These are phyloP conservation scores for Lutjanus campechanus DNA, from an alignment of 2,797 vertebrate species.

Conservation along the genomic window DNA sequence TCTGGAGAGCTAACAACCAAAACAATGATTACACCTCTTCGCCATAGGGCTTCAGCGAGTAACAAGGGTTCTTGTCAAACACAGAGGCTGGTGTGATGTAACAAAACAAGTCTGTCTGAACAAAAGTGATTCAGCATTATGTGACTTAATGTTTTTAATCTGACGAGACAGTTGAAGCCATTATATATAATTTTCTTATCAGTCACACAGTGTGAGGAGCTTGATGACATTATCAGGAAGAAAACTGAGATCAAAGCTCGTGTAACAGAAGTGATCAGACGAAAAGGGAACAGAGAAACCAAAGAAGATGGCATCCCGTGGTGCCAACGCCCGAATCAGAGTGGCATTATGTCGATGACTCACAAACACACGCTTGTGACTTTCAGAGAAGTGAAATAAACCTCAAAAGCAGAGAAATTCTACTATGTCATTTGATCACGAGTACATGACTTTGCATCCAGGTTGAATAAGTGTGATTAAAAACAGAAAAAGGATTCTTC, in stretches of 20 bases:
- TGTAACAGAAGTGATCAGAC: constrained; percentile 31
- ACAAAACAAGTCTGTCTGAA: neutral
- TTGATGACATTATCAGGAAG: constrained; percentile 1
- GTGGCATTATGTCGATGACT: constrained; percentile 54
- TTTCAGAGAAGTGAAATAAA: constrained; percentile 40
- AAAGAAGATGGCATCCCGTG: constrained; percentile 11
- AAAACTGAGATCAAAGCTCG: constrained; percentile 28
- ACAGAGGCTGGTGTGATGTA: neutral
- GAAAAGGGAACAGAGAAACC: constrained; percentile 38
- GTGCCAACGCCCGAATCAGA: constrained; percentile 38
- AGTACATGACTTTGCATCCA: neutral
- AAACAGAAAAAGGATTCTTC: neutral
- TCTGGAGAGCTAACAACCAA: neutral
- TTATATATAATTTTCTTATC: neutral
- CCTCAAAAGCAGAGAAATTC: constrained; percentile 1
- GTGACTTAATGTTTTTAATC: neutral
- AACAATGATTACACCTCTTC: neutral
- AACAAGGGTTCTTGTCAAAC: neutral
- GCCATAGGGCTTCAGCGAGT: no score
- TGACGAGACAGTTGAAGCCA: neutral
- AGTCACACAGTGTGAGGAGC: neutral
- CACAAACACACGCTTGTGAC: constrained; percentile 42
- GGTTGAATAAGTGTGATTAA: neutral
- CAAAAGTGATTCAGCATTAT: neutral
- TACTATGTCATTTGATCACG: neutral